phyloP scores from a whole-genome alignment of 2,113 vertebrate genomes.

The Leiothrix lutea region DNA sequence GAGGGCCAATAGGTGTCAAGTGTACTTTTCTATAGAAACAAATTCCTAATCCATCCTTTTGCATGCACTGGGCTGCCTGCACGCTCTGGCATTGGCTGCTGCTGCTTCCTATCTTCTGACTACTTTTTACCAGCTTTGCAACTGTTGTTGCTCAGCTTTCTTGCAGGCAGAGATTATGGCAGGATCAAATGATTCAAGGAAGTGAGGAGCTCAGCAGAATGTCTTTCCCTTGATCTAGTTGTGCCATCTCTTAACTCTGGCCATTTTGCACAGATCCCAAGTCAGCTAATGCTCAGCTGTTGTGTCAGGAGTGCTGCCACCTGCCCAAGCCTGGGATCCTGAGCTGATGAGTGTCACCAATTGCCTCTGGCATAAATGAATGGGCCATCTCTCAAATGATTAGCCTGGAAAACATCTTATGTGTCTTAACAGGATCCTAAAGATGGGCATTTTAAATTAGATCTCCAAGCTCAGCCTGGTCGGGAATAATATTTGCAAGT shows the following conservation, averaged over 20 bases:
- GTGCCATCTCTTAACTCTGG: not conserved
- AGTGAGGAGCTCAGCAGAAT: not conserved
- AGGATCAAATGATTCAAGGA: not conserved
- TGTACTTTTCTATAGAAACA: not conserved
- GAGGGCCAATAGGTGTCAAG: not conserved
- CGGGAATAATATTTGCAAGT: not conserved
- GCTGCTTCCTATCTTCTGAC: not conserved
- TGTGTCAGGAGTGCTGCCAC: not conserved
- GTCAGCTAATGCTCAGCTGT: conserved; percentile 53
- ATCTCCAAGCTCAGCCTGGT: not conserved
- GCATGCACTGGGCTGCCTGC: not conserved
- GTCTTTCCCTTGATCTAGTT: not conserved
- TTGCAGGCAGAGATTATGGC: not conserved
- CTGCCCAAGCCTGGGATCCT: not conserved
- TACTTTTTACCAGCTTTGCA: not conserved
- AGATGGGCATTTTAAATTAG: not conserved
- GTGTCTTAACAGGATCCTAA: not conserved
- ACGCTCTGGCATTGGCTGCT: not conserved
- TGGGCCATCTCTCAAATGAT: not conserved
- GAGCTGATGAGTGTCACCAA: not conserved
- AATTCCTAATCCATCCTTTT: not conserved
- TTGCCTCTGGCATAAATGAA: not conserved
- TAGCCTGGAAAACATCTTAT: not conserved
- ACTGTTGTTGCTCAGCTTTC: not conserved
- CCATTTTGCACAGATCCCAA: not conserved